Evolutionary conservation across 2,797 vertebrate genomes (phyloP).

Genomic region (Tokudaia muenninki): DNA sequence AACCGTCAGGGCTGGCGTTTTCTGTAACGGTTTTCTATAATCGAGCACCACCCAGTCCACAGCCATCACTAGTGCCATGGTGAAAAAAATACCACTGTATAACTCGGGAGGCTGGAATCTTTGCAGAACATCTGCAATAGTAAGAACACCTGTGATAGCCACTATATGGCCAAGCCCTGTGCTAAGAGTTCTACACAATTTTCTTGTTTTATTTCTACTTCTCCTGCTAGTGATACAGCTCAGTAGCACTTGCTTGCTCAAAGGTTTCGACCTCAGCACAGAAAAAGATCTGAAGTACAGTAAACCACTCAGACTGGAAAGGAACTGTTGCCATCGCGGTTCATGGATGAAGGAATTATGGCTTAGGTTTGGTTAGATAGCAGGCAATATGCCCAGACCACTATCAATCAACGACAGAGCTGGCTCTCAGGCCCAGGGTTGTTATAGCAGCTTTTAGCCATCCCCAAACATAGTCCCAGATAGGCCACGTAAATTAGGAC

Average conservation of each 20-base stretch:
- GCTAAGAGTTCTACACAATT: background rate
- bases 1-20: background rate
- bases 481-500: background rate
- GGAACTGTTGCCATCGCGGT: background rate
- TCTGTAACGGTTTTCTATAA: background rate
- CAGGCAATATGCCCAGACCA: background rate
- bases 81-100: background rate
- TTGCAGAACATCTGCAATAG: background rate
- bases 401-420: background rate
- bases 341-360: background rate
- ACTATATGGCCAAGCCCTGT: background rate
- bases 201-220: background rate
- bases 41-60: background rate
- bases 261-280: background rate
- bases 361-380: background rate
- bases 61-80: background rate
- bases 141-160: background rate
- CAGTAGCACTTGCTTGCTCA: background rate
- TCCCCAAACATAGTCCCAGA: background rate
- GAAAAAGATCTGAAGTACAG: background rate
- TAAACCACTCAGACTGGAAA: background rate
- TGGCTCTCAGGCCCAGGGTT: background rate
- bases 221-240: background rate
- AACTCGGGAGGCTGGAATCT: background rate
- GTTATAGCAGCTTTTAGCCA: background rate